These are phyloP conservation scores for Labia minor DNA, from an alignment of 2,888 invertebrate species.

Conservation along the genomic window DNA sequence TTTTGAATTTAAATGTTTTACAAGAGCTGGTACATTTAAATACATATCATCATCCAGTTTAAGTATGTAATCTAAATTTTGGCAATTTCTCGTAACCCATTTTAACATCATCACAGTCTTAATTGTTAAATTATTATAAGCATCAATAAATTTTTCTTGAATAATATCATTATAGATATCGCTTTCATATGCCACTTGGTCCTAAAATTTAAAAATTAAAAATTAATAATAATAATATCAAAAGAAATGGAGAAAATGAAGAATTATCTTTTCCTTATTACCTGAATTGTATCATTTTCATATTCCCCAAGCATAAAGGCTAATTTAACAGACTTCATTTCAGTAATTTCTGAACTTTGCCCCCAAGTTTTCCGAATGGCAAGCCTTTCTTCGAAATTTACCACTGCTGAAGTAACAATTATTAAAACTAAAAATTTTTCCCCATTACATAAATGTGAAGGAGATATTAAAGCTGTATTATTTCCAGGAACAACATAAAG, in stretches of 20 bases:
- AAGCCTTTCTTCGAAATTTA: conserved; percentile 51
- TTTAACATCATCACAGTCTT: conserved; percentile 78
- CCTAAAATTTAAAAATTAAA: conserved; percentile 38
- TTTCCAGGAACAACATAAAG: conserved; percentile 61
- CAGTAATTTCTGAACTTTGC: conserved; percentile 34
- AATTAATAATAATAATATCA: conserved; percentile 9
- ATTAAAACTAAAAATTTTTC: conserved; percentile 51
- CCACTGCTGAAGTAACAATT: conserved; percentile 62
- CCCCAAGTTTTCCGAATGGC: conserved; percentile 67
- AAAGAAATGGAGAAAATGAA: not conserved
- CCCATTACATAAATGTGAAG: conserved; percentile 29
- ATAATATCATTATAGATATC: conserved; percentile 62
- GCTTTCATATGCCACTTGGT: conserved; percentile 53
- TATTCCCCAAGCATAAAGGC: conserved; percentile 51
- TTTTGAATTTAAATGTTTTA: conserved; percentile 34
- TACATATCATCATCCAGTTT: conserved; percentile 84
- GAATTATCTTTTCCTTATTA: conserved; percentile 26
- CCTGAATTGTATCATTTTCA: conserved; percentile 45
- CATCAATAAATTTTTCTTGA: conserved; percentile 71
- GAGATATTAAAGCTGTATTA: conserved; percentile 48
- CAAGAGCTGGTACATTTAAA: conserved; percentile 60
- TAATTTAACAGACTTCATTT: conserved; percentile 31
- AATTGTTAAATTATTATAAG: conserved; percentile 75
- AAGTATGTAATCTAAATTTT: conserved; percentile 53
- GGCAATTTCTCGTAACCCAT: conserved; percentile 61